Evolutionary conservation across 1,140 invertebrate species (phyloP).

Genomic region (Hyles euphorbiae): DNA sequence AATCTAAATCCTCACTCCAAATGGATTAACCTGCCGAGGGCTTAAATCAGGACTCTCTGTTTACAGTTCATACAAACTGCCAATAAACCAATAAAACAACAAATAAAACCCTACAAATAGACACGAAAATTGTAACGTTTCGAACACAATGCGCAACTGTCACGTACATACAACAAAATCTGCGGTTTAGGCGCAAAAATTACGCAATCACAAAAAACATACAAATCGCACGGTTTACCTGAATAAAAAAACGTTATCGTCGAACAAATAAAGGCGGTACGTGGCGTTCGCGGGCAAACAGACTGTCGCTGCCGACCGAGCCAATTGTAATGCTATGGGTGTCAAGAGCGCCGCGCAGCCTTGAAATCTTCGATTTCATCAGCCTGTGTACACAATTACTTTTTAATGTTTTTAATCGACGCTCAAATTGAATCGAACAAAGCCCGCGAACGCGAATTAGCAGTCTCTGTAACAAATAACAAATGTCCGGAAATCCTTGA

Average conservation of each 20-base stretch:
- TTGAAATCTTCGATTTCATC: constrained; percentile 37
- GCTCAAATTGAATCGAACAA: neutral
- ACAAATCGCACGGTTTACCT: no score
- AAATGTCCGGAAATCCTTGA: no score
- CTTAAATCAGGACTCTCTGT: no score
- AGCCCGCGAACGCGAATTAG: no score
- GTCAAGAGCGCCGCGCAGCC: constrained; percentile 35
- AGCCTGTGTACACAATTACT: constrained; percentile 6
- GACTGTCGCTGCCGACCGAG: constrained; percentile 2
- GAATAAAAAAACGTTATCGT: no score
- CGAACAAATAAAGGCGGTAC: neutral
- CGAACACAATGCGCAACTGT: no score
- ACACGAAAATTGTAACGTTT: neutral
- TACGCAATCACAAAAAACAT: no score
- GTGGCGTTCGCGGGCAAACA: neutral
- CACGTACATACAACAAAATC: no score
- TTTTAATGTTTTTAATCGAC: constrained; percentile 2
- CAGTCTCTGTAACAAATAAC: no score
- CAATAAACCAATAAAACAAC: neutral
- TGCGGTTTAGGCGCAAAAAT: no score
- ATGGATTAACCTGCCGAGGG: no score
- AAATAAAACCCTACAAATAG: neutral
- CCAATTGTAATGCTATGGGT: constrained; percentile 34
- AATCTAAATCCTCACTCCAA: no score
- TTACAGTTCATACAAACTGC: neutral